Evolutionary conservation across 2,797 vertebrate species (phyloP).

Genomic region (Channallabes apus): DNA sequence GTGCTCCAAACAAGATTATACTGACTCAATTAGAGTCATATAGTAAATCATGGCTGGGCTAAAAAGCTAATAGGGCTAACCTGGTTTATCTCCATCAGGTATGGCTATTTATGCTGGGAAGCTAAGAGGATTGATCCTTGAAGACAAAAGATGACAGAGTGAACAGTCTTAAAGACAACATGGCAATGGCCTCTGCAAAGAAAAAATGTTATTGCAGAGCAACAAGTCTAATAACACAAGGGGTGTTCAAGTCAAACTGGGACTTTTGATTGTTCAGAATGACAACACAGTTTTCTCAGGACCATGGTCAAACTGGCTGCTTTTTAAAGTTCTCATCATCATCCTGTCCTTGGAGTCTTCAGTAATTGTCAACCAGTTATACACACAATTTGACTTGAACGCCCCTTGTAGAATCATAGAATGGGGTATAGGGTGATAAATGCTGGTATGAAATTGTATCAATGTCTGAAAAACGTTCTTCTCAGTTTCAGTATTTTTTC

Average conservation of each 20-base stretch:
- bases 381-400: too few species aligned
- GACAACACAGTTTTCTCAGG: too few species aligned
- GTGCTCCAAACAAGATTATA: conserved; percentile 54
- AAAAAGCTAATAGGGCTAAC: conserved; percentile 46
- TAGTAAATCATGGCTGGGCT: conserved; percentile 35
- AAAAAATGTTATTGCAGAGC: not conserved
- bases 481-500: not conserved
- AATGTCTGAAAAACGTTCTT: not conserved
- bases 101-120: conserved; percentile 24
- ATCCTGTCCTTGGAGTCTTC: too few species aligned
- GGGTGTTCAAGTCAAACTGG: too few species aligned
- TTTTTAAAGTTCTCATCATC: too few species aligned
- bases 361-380: too few species aligned
- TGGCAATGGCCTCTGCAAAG: conserved; percentile 24
- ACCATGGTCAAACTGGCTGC: too few species aligned
- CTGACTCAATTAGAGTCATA: conserved; percentile 46
- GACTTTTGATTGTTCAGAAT: too few species aligned
- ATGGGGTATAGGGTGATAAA: not conserved
- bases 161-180: conserved; percentile 36
- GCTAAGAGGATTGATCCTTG: conserved; percentile 53
- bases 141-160: conserved; percentile 33
- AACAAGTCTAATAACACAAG: not conserved
- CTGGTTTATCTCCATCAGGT: conserved; percentile 48
- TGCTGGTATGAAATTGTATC: not conserved
- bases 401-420: too few species aligned